These are phyloP conservation scores for Megathymus violae DNA, from an alignment of 1,140 invertebrate species.

Conservation along the genomic window DNA sequence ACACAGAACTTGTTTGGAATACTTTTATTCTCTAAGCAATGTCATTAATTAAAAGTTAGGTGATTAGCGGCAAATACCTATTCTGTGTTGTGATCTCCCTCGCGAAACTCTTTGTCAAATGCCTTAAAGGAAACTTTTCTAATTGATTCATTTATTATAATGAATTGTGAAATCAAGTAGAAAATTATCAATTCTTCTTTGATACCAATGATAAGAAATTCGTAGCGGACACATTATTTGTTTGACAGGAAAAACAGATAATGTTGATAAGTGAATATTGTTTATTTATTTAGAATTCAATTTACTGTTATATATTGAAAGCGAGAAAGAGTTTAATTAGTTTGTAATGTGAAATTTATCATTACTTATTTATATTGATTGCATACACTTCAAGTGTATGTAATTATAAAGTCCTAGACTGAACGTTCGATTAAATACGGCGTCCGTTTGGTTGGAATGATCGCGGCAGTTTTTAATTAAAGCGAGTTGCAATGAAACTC, in stretches of 20 bases:
- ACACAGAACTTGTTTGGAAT: slow-evolving; percentile 12
- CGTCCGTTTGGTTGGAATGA: slow-evolving; percentile 32
- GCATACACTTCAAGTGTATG: slow-evolving; percentile 6
- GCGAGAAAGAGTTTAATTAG: no score
- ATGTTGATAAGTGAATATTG: no score
- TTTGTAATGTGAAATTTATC: background rate
- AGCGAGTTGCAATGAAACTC: slow-evolving; percentile 51
- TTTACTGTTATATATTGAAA: no score
- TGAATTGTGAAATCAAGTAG: slow-evolving; percentile 36
- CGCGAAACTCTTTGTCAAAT: slow-evolving; percentile 48
- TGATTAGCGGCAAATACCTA: slow-evolving; percentile 56
- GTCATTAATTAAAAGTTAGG: slow-evolving; percentile 61
- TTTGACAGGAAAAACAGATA: no score
- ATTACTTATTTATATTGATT: background rate
- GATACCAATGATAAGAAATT: background rate
- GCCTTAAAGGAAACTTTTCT: slow-evolving; percentile 41
- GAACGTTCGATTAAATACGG: slow-evolving; percentile 16
- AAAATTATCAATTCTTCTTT: slow-evolving; percentile 38
- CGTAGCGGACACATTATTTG: no score
- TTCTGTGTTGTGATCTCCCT: slow-evolving; percentile 42
- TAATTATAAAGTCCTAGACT: background rate
- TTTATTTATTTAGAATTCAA: no score
- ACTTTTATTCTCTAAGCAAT: slow-evolving; percentile 49
- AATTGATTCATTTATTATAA: slow-evolving; percentile 46
- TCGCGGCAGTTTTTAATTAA: slow-evolving; percentile 62